Evolutionary conservation across 2,888 invertebrate genomes (phyloP).

Genomic region (Linnaemya vulpina): DNA sequence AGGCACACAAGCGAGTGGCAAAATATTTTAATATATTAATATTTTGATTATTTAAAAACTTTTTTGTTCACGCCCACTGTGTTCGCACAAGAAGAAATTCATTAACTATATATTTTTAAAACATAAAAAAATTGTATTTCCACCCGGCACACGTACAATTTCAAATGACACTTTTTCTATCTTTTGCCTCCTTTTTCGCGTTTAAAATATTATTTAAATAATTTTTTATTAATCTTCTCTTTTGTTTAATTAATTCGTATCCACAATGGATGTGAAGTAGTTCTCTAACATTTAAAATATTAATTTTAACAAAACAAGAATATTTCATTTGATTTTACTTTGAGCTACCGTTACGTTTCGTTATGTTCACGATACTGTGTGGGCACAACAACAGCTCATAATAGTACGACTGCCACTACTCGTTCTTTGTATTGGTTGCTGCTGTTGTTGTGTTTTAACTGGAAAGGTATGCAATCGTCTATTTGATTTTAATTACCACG

Average conservation of each 20-base stretch:
- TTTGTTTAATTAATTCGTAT: slow-evolving; percentile 13
- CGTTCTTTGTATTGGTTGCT: not conserved
- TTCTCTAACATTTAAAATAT: not conserved
- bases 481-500: slow-evolving; percentile 48
- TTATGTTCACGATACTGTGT: slow-evolving; percentile 36
- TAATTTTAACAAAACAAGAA: slow-evolving; percentile 17
- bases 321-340: slow-evolving; percentile 43
- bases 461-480: slow-evolving; percentile 35
- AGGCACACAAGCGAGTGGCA: no score
- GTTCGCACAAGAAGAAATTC: slow-evolving; percentile 23
- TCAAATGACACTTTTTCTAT: slow-evolving; percentile 36
- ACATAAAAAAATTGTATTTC: slow-evolving; percentile 59
- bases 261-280: not conserved
- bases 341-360: slow-evolving; percentile 61
- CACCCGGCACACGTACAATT: slow-evolving; percentile 68
- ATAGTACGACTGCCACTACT: slow-evolving; percentile 2
- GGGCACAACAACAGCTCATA: slow-evolving; percentile 3
- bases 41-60: not conserved
- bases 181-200: slow-evolving; percentile 19
- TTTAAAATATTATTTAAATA: slow-evolving; percentile 20
- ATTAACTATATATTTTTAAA: slow-evolving; percentile 15
- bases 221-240: slow-evolving; percentile 20
- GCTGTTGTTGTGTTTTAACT: slow-evolving; percentile 16
- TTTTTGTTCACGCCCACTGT: slow-evolving; percentile 20
- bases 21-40: not conserved